These are phyloP conservation scores for Drosophila leonis DNA, from an alignment of 2,888 invertebrate genomes.

Conservation along the genomic window DNA sequence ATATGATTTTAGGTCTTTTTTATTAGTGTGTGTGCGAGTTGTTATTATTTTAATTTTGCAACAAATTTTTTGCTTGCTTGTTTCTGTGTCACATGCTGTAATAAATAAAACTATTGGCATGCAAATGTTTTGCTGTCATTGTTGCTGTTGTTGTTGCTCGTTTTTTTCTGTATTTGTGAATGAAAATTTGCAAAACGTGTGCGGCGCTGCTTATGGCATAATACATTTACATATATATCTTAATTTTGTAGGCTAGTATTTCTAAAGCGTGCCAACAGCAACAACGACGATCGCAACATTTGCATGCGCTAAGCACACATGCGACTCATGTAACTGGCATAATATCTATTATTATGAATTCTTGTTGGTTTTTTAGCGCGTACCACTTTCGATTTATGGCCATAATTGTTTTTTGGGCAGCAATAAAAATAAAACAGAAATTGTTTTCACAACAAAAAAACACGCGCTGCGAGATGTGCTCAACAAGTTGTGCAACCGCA, in stretches of 20 bases:
- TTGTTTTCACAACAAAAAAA: not conserved
- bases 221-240: not conserved
- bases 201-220: constrained; percentile 9
- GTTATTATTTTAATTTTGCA: constrained; percentile 27
- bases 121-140: constrained; percentile 31
- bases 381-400: constrained; percentile 41
- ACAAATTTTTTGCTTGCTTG: constrained; percentile 10
- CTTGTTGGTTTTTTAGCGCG: constrained; percentile 28
- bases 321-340: constrained; percentile 14
- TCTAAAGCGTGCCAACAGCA: constrained; percentile 35
- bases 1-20: not conserved
- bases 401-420: constrained; percentile 32
- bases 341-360: constrained; percentile 26
- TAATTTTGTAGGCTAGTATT: constrained; percentile 8
- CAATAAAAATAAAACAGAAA: constrained; percentile 8
- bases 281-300: constrained; percentile 24
- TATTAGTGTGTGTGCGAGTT: not conserved
- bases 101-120: constrained; percentile 20
- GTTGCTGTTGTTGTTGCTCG: not conserved
- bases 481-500: constrained; percentile 60
- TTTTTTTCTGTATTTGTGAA: constrained; percentile 32
- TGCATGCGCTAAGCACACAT: constrained; percentile 22
- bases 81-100: constrained; percentile 30
- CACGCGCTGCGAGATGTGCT: constrained; percentile 25
- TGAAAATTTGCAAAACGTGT: constrained; percentile 46